Base-by-base conservation (phyloP, 2,888 invertebrate species). In the Tinea trinotella region DNA sequence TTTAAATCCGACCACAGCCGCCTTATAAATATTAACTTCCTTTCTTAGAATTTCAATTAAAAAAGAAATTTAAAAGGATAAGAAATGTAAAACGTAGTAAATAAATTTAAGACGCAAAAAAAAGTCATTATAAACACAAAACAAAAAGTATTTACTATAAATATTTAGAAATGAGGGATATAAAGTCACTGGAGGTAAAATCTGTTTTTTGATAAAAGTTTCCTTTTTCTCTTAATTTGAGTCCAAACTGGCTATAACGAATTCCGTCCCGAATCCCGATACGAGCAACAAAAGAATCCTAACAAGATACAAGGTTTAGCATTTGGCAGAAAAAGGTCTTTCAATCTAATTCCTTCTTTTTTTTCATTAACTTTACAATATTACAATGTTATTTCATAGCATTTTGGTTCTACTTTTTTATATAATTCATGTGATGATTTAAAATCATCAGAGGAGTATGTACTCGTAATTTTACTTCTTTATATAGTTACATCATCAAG, bases 191-290 rank as follows among this genome's bases (percentile, higher is more conserved):
- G 17, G 46, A 46, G 17, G 46, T 46, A 46, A 46, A 46, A 46
- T 46, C 46, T 46, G 17, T 46, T 46, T 46, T 46, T 3, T 19
- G 18, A 46, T 17, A 19, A 46, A 46, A 46, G 18, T 46, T 46
- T 46, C 15, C 46, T 6, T 46, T 46, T 46, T 17, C 7, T 19
- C 46, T n/a, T 19, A 46, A 19, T 46, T 17, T 17, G 15, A 46
- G 46, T 19, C 46, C 19, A 46, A 46, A 46, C 46, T 46, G 46
- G 46, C 17, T 46, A 46, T 46, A 46, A 46, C 19, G 46, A 19
- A 46, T 19, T 46, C 17, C 1, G 18, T 46, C 19, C 18, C 46
- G 15, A 46, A 46, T 46, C 46, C 19, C 18, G 15, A 19, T 19
- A 9, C 18, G 46, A 46, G n/a, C 46, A 40, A 40, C 40, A 40